A percentile compares a stretch with the other conserved stretches of the same genome.
Conservation (phyloP, 1,140 invertebrate species). For the Akabosia matsudoensis region DNA sequence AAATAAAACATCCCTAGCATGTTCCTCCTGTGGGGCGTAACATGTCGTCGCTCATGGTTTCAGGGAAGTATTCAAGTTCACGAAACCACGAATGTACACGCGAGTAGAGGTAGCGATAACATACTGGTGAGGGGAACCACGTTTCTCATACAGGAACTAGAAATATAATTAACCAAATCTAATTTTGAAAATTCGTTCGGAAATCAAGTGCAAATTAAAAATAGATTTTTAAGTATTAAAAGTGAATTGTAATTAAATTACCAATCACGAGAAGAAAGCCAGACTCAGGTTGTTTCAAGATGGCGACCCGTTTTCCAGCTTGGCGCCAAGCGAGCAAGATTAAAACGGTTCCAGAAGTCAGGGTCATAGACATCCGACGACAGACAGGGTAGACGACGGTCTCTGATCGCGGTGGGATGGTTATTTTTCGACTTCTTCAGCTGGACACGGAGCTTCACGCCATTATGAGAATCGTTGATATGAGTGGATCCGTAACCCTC, state of each 20-base stretch:
- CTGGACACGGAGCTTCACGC: conserved; percentile 77
- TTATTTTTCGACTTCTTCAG: conserved; percentile 73
- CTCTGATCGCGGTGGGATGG: conserved; percentile 68
- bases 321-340: conserved; percentile 92
- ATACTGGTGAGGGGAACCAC: conserved; percentile 87
- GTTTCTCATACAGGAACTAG: no score
- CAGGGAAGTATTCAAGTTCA: no score
- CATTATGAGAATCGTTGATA: conserved; percentile 98
- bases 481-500: no score
- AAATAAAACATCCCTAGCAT: no score
- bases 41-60: no score
- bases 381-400: conserved; percentile 61
- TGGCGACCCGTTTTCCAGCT: conserved; percentile 86
- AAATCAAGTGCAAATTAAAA: no score
- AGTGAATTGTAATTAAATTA: conserved; percentile 49
- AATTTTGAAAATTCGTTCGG: no score
- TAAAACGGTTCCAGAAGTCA: conserved; percentile 86
- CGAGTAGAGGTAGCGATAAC: conserved; percentile 92
- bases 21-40: no score
- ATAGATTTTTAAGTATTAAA: no score
- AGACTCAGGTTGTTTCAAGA: conserved; percentile 81
- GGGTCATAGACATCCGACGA: conserved; percentile 54
- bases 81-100: no score
- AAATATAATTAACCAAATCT: no score
- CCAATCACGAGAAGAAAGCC: conserved; percentile 92